phyloP scores from a whole-genome alignment of 2,888 invertebrate genomes.

The Lamellibrachia columna region DNA sequence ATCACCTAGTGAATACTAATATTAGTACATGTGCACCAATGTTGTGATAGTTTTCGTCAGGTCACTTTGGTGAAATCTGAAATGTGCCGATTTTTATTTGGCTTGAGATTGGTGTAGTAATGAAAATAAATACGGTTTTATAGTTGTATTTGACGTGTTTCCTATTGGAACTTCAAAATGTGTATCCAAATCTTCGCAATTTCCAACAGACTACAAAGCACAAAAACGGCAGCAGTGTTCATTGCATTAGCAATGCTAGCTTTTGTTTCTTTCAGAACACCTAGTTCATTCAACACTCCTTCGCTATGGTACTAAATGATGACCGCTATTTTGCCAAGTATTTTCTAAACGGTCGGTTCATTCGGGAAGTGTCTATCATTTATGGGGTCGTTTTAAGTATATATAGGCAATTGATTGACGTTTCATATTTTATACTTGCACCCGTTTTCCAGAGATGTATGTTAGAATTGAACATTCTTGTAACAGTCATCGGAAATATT shows the following conservation, averaged over 20 bases:
- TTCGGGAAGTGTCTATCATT: background rate
- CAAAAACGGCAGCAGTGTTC: background rate
- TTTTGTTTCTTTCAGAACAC: background rate
- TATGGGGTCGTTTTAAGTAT: background rate
- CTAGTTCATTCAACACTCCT: no score
- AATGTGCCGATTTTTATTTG: conserved; percentile 16
- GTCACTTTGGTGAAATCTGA: background rate
- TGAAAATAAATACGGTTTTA: conserved; percentile 7
- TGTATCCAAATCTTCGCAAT: background rate
- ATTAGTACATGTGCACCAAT: conserved; percentile 16
- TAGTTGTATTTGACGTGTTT: conserved; percentile 16
- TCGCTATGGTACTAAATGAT: background rate
- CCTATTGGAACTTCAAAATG: conserved; percentile 16
- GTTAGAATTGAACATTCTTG: background rate
- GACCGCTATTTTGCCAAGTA: background rate
- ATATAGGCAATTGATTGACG: background rate
- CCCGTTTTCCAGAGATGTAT: background rate
- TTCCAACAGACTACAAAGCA: background rate
- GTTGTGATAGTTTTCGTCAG: conserved; percentile 16
- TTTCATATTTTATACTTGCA: background rate
- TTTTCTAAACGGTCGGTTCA: background rate
- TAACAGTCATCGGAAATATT: background rate
- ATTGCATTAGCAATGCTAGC: background rate
- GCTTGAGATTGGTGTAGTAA: conserved; percentile 10
- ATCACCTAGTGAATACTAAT: conserved; percentile 10